These are phyloP conservation scores for Selenia dentaria DNA, from an alignment of 2,888 invertebrate genomes.

Conservation along the genomic window DNA sequence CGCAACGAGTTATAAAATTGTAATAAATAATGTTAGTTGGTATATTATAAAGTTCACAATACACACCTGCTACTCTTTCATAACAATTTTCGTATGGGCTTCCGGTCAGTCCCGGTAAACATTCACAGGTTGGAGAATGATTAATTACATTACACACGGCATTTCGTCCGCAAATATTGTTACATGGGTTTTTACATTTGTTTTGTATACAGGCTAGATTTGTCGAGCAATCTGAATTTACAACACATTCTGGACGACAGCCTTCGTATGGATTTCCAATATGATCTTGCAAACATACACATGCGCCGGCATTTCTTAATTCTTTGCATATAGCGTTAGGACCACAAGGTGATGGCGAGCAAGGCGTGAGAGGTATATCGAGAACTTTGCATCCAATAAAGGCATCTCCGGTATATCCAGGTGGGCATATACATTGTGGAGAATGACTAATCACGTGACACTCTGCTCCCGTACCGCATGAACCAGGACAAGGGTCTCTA, in stretches of 20 bases:
- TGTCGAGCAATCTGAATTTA: constrained; percentile 89
- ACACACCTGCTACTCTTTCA: constrained; percentile 61
- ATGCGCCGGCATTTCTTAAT: constrained; percentile 87
- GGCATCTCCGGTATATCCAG: constrained; percentile 86
- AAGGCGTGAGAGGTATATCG: constrained; percentile 83
- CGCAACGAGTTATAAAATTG: no score
- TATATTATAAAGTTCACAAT: no score
- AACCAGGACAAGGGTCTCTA: constrained; percentile 89
- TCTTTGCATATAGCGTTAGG: constrained; percentile 89
- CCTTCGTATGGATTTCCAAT: constrained; percentile 92
- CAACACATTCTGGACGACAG: constrained; percentile 90
- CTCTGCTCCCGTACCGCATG: constrained; percentile 89
- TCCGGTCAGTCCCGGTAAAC: constrained; percentile 85
- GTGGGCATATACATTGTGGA: constrained; percentile 89
- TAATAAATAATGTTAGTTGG: no score
- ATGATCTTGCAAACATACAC: constrained; percentile 88
- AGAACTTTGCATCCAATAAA: constrained; percentile 82
- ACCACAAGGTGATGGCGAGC: constrained; percentile 89
- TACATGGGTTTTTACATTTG: constrained; percentile 91
- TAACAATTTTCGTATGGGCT: constrained; percentile 85
- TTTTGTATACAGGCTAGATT: constrained; percentile 89
- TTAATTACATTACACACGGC: constrained; percentile 89
- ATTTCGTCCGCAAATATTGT: constrained; percentile 89
- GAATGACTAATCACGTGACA: constrained; percentile 90
- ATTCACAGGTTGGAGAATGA: constrained; percentile 89